phyloP scores from a whole-genome alignment of 2,888 invertebrate species.

The Gandaritis pyraliata region DNA sequence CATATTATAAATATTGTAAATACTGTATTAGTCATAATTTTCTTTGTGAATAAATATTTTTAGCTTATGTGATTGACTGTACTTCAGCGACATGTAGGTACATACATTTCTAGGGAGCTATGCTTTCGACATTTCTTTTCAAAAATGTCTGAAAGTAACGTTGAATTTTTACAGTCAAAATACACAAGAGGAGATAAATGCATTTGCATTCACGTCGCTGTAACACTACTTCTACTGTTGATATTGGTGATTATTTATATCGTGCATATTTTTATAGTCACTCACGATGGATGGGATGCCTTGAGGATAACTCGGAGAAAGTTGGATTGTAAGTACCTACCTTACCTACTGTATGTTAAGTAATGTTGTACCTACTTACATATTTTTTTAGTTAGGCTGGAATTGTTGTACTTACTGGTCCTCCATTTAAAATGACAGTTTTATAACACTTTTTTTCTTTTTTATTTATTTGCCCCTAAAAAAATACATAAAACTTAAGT shows the following conservation, averaged over 20 bases:
- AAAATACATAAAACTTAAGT: too few species aligned
- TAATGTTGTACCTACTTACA: too few species aligned
- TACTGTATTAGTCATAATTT: too few species aligned
- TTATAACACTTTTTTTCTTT: too few species aligned
- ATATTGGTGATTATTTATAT: conserved; percentile 53
- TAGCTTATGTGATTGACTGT: too few species aligned
- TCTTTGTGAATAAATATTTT: too few species aligned
- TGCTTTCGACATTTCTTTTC: conserved; percentile 4
- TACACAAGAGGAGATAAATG: conserved; percentile 74
- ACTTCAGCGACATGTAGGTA: too few species aligned
- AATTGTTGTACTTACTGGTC: too few species aligned
- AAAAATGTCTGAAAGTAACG: conserved; percentile 6
- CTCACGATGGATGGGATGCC: conserved; percentile 48
- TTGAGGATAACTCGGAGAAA: conserved; percentile 45
- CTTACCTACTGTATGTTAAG: neutral
- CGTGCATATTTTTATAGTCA: conserved; percentile 56
- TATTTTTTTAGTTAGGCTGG: too few species aligned
- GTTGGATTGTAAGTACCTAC: conserved; percentile 17
- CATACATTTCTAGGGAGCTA: neutral
- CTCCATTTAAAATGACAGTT: too few species aligned
- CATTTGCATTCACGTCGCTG: conserved; percentile 58
- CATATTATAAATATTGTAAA: too few species aligned
- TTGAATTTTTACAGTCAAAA: conserved; percentile 41
- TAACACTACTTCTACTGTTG: conserved; percentile 57
- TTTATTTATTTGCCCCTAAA: too few species aligned